Evolutionary conservation across 2,113 vertebrate species (phyloP).

Genomic region (Nymphicus hollandicus): DNA sequence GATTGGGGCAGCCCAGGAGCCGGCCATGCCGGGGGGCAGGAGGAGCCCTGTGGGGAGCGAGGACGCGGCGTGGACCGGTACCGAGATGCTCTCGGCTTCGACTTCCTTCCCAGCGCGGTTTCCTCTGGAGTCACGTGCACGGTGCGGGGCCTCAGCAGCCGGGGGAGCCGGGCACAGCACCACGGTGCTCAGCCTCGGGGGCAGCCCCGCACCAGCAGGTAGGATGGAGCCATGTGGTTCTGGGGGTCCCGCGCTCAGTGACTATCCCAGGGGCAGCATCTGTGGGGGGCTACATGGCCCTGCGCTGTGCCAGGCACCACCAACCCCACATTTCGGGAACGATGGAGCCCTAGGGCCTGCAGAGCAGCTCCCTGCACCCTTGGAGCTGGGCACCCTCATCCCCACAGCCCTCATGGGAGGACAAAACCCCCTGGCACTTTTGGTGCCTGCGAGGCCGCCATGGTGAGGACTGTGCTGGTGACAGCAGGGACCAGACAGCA

Average conservation of each 20-base stretch:
- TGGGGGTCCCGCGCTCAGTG: accelerated
- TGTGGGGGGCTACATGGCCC: accelerated
- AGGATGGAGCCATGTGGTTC: background rate
- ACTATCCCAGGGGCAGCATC: accelerated
- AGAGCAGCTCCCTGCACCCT: background rate
- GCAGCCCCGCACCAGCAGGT: background rate
- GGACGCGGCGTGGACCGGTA: background rate
- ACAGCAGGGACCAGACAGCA: background rate
- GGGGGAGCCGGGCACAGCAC: background rate
- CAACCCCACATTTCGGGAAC: accelerated
- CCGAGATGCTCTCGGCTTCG: background rate
- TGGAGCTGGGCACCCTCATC: accelerated
- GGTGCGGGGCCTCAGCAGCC: background rate
- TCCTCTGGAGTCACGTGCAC: background rate
- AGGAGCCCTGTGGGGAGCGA: accelerated
- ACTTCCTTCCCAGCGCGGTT: conserved; percentile 39
- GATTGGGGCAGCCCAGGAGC: background rate
- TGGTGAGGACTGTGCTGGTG: accelerated
- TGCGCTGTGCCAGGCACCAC: accelerated
- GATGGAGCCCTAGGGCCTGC: background rate
- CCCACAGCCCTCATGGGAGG: accelerated
- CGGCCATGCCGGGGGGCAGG: accelerated
- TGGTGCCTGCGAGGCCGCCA: accelerated
- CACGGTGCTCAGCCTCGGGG: background rate
- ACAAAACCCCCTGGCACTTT: accelerated